Evolutionary conservation across 2,888 invertebrate species (phyloP).

Genomic region (Gastrophysa polygoni): DNA sequence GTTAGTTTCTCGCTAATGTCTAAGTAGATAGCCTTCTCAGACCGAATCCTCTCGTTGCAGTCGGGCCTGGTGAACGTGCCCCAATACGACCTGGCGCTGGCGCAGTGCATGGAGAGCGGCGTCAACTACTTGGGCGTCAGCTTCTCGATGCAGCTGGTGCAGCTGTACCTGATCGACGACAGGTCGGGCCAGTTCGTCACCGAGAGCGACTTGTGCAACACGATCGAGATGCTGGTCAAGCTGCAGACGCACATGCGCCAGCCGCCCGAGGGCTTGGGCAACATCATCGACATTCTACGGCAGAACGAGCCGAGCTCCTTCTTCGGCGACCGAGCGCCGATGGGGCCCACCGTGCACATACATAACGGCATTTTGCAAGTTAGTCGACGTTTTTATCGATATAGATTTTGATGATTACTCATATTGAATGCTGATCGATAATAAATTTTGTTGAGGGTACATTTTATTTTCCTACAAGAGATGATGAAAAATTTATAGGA

Average conservation of each 20-base stretch:
- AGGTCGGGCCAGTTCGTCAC: slow-evolving; percentile 75
- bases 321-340: slow-evolving; percentile 77
- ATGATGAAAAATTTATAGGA: too few species aligned
- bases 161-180: slow-evolving; percentile 80
- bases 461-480: too few species aligned
- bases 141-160: slow-evolving; percentile 91
- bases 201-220: slow-evolving; percentile 85
- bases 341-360: slow-evolving; percentile 86
- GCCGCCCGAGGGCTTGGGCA: slow-evolving; percentile 82
- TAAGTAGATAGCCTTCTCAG: too few species aligned
- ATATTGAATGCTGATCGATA: too few species aligned
- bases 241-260: slow-evolving; percentile 76
- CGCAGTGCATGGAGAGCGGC: slow-evolving; percentile 85
- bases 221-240: slow-evolving; percentile 81
- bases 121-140: slow-evolving; percentile 73
- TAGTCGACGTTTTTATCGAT: too few species aligned
- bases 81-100: slow-evolving; percentile 83
- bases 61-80: slow-evolving; percentile 81
- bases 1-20: too few species aligned
- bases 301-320: slow-evolving; percentile 73
- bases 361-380: slow-evolving; percentile 91
- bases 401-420: too few species aligned
- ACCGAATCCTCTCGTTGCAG: too few species aligned
- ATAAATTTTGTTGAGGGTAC: too few species aligned
- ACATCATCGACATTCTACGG: slow-evolving; percentile 81